phyloP scores from a whole-genome alignment of 2,888 invertebrate species.

The Raillietiella orientalis region DNA sequence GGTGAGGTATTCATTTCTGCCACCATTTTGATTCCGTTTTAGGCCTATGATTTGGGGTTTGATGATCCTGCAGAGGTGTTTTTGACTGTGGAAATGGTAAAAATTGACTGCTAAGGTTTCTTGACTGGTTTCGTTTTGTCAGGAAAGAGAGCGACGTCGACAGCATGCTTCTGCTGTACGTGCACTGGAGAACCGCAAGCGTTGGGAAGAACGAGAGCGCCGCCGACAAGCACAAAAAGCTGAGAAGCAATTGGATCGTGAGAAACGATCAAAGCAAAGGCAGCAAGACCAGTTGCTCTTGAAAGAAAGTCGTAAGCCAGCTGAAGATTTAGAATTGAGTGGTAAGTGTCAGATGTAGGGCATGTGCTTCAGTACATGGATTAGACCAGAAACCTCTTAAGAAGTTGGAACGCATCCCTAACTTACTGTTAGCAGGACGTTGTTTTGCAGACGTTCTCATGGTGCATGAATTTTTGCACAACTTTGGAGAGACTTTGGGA shows the following conservation, averaged over 20 bases:
- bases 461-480: conserved; percentile 86
- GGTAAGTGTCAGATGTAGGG: conserved; percentile 10
- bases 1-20: too few relatives aligned
- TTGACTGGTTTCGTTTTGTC: conserved; percentile 3
- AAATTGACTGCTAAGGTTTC: conserved; percentile 2
- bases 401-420: conserved; percentile 34
- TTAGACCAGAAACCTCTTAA: conserved; percentile 12
- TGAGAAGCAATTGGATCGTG: conserved; percentile 50
- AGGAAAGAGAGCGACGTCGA: conserved; percentile 59
- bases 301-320: conserved; percentile 46
- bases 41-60: too few relatives aligned
- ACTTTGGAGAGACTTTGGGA: conserved; percentile 75
- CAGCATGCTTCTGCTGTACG: conserved; percentile 70
- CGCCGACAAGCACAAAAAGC: conserved; percentile 38
- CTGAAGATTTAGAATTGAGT: conserved; percentile 58
- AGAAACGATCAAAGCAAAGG: conserved; percentile 41
- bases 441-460: conserved; percentile 74
- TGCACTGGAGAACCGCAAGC: conserved; percentile 48
- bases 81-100: conserved; percentile 51
- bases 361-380: background rate
- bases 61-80: too few relatives aligned
- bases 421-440: conserved; percentile 43
- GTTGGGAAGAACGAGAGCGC: conserved; percentile 54
- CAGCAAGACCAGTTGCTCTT: conserved; percentile 27
- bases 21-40: too few relatives aligned